These are phyloP conservation scores for Oreohelix idahoensis DNA, from an alignment of 1,140 invertebrate species.

Conservation along the genomic window DNA sequence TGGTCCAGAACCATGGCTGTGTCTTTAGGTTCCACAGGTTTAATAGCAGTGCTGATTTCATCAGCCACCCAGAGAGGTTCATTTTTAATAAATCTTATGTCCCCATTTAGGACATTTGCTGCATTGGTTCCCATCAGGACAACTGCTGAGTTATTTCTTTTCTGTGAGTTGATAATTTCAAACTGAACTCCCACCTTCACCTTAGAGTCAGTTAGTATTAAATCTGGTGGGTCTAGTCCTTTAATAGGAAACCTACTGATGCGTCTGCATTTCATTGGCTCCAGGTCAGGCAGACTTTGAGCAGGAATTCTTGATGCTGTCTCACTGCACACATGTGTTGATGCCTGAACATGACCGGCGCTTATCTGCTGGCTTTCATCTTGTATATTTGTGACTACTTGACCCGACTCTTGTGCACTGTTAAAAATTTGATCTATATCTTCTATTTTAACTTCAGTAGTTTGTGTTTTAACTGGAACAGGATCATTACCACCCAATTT, in stretches of 20 bases:
- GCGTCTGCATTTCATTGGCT: background rate
- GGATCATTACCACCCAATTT: background rate
- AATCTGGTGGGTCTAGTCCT: background rate
- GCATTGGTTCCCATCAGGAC: background rate
- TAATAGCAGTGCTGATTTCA: background rate
- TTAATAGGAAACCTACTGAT: background rate
- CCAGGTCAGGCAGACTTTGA: background rate
- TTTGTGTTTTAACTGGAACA: background rate
- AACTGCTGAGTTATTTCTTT: background rate
- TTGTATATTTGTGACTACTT: background rate
- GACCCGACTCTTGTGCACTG: background rate
- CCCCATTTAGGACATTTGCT: background rate
- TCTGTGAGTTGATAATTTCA: background rate
- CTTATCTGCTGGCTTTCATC: background rate
- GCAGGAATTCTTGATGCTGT: background rate
- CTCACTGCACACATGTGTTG: background rate
- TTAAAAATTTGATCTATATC: background rate
- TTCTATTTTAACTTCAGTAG: background rate
- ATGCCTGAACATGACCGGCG: background rate
- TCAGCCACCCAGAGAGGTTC: conserved; percentile 1
- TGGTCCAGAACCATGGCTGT: background rate
- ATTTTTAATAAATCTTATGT: background rate
- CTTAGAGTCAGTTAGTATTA: background rate
- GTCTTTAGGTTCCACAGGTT: background rate
- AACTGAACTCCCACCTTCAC: conserved; percentile 9